phyloP scores from a whole-genome alignment of 2,888 invertebrate genomes.

The Graphium colonna region DNA sequence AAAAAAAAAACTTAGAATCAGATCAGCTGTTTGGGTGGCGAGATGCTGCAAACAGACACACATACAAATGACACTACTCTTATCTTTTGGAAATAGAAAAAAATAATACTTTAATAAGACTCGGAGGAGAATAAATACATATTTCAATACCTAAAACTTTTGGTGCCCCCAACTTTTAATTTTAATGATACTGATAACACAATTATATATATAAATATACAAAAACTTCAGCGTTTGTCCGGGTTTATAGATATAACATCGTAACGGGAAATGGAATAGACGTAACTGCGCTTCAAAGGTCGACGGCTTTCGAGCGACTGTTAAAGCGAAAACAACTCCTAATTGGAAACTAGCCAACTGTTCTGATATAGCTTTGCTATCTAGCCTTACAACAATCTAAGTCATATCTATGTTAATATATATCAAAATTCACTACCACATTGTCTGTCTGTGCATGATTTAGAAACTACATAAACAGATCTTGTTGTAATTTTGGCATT shows the following conservation, averaged over 20 bases:
- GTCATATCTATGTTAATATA: too few relatives aligned
- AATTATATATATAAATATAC: background rate
- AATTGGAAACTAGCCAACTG: slow-evolving; percentile 3
- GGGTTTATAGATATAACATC: background rate
- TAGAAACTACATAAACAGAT: too few relatives aligned
- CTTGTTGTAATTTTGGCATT: too few relatives aligned
- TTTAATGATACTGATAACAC: background rate
- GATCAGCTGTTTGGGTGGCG: too few relatives aligned
- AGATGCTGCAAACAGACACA: too few relatives aligned
- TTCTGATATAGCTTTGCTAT: background rate
- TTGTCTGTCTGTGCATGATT: too few relatives aligned
- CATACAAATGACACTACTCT: too few relatives aligned
- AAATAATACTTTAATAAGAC: too few relatives aligned
- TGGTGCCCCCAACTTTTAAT: background rate
- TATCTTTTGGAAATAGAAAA: too few relatives aligned
- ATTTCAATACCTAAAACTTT: background rate
- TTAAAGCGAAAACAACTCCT: slow-evolving; percentile 14
- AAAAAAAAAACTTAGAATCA: too few relatives aligned
- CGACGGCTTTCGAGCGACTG: slow-evolving; percentile 31
- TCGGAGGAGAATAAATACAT: too few relatives aligned
- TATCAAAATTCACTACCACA: too few relatives aligned
- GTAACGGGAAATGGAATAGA: slow-evolving; percentile 23
- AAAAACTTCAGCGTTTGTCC: background rate
- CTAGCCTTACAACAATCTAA: background rate
- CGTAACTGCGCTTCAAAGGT: slow-evolving; percentile 29